These are phyloP conservation scores for Mamestra brassicae DNA, from an alignment of 2,888 invertebrate genomes.

Conservation along the genomic window DNA sequence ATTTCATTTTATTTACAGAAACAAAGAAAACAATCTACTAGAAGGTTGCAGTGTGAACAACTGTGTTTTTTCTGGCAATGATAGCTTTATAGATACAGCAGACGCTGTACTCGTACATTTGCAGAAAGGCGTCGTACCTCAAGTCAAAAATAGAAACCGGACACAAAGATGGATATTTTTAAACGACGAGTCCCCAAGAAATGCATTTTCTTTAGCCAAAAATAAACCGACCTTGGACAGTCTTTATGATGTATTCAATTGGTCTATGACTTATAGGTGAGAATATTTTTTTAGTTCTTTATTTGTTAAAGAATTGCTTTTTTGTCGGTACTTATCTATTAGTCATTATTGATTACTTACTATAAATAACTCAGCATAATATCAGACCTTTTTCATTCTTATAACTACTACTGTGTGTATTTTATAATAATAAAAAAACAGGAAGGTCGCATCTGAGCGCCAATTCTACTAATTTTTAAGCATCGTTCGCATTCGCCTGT, in stretches of 20 bases:
- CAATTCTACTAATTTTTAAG: no score
- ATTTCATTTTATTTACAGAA: slow-evolving; percentile 73
- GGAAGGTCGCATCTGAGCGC: background rate
- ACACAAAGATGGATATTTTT: slow-evolving; percentile 93
- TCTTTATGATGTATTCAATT: slow-evolving; percentile 92
- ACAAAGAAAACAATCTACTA: slow-evolving; percentile 85
- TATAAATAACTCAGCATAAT: no score
- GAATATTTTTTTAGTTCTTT: background rate
- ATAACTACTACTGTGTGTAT: no score
- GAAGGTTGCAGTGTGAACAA: slow-evolving; percentile 91
- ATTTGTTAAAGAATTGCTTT: background rate
- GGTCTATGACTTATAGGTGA: slow-evolving; percentile 93
- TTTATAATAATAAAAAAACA: background rate
- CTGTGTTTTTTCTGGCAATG: slow-evolving; percentile 91
- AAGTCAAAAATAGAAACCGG: slow-evolving; percentile 70
- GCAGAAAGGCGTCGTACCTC: slow-evolving; percentile 82
- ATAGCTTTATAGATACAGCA: slow-evolving; percentile 84
- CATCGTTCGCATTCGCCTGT: no score
- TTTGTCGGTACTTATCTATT: no score
- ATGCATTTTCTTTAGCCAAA: slow-evolving; percentile 88
- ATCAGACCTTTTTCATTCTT: background rate
- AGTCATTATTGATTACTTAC: no score
- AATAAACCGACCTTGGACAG: slow-evolving; percentile 76
- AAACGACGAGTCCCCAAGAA: slow-evolving; percentile 92
- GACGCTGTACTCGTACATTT: slow-evolving; percentile 92